These are phyloP conservation scores for Lycophotia porphyrea DNA, from an alignment of 2,888 invertebrate species.

Conservation along the genomic window DNA sequence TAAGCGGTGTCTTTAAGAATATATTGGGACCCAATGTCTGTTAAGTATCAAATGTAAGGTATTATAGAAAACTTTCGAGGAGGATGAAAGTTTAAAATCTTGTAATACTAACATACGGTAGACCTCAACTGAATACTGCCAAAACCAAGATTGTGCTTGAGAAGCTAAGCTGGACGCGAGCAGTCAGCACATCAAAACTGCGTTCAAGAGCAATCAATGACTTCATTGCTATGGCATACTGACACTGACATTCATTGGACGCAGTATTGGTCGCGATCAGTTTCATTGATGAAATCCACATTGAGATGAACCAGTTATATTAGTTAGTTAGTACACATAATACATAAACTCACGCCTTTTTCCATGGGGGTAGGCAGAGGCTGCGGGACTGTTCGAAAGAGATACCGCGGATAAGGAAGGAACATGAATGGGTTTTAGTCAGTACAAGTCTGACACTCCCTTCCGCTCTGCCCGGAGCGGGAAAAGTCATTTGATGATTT, in stretches of 20 bases:
- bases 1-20: slow-evolving; percentile 16
- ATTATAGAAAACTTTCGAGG: background rate
- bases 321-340: no score
- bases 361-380: no score
- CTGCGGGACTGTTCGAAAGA: no score
- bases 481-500: no score
- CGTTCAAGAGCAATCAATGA: background rate
- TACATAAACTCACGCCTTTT: no score
- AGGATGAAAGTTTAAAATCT: background rate
- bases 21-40: slow-evolving; percentile 3
- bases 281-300: background rate
- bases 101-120: background rate
- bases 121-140: background rate
- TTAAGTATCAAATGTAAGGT: background rate
- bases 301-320: background rate
- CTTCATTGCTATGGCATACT: background rate
- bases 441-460: no score
- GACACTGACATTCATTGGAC: background rate
- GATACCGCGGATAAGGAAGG: no score
- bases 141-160: background rate
- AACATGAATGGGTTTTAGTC: no score
- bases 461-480: no score
- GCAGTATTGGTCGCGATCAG: background rate
- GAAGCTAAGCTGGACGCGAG: background rate
- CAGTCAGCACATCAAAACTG: background rate